Base-by-base conservation (phyloP, 2,888 invertebrate species). In the Limnephilus rhombicus region DNA sequence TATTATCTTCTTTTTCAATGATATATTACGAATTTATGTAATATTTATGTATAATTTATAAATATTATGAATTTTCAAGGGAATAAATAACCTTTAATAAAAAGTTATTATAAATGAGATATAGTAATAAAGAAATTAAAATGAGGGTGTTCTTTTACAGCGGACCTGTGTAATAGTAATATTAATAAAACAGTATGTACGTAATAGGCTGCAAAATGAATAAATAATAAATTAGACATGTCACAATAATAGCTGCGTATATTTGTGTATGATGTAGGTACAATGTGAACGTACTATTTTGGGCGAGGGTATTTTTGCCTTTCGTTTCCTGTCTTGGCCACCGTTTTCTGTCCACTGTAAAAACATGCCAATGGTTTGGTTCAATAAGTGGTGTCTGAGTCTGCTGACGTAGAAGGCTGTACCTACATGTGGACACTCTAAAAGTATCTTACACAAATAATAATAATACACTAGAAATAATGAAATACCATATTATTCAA, bases 161-260 rank as follows among this genome's bases (percentile, higher is more conserved):
- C 24, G 53, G 53, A 18, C 53, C 53, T 24, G 53, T 68, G 18
- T 68, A 68, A 82, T 82, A 82, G 18, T 68, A 68, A 82, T 82
- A 82, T 82, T 82, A 82, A 53, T n/a, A 53, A 45, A n/a, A 49
- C n/a, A 45, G 18, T 41, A 91, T 86, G 29, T 68, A 68, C 13
- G 13, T 13, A 68, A 68, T 68, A 92, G 88, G 91, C 91, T 92
- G 96, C 95, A 95, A 94, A 95, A 94, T 94, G 94, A 94, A 94
- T 49, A 80, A 41, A 34, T 45, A 68, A 68, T 49, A 41, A 68
- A 91, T 87, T 80, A 91, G 87, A 91, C 91, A 87, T n/a, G 68
- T 85, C 91, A 91, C 91, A 91, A 85, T 81, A 90, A 85, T 85
- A 49, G 90, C 81, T 45, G 34, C 29, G 41, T 68, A 83, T 45